Evolutionary conservation across 2,888 invertebrate species (phyloP).

Genomic region (Melikaiella ostensackeni): DNA sequence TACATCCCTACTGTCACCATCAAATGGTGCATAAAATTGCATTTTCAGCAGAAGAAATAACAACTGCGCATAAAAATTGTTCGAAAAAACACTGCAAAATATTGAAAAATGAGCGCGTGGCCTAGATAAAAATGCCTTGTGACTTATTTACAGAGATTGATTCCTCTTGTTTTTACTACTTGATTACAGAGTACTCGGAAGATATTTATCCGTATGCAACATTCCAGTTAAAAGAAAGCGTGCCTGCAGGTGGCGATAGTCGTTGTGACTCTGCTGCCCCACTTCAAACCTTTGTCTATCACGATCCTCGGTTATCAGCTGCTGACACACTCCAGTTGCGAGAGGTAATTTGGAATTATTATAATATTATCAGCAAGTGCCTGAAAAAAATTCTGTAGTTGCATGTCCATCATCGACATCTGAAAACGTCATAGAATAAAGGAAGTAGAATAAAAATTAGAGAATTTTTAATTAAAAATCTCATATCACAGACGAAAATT

Average conservation of each 20-base stretch:
- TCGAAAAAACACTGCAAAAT: too few relatives aligned
- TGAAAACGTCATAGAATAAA: neutral
- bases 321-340: slow-evolving; percentile 87
- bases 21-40: too few relatives aligned
- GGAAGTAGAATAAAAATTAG: neutral
- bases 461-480: neutral
- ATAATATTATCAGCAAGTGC: slow-evolving; percentile 27
- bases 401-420: slow-evolving; percentile 20
- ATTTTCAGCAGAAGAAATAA: too few relatives aligned
- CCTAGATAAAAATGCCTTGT: too few relatives aligned
- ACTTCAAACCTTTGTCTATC: slow-evolving; percentile 87
- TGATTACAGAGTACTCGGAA: slow-evolving; percentile 89
- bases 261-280: slow-evolving; percentile 84
- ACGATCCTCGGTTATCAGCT: slow-evolving; percentile 88
- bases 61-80: too few relatives aligned
- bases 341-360: slow-evolving; percentile 79
- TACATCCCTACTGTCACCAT: too few relatives aligned
- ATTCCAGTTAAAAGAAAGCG: slow-evolving; percentile 87
- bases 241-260: slow-evolving; percentile 92
- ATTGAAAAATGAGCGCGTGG: too few relatives aligned
- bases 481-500: neutral
- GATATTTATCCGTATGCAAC: slow-evolving; percentile 96
- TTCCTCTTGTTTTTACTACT: neutral
- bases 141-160: neutral
- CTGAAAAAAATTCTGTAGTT: slow-evolving; percentile 13